phyloP scores from a whole-genome alignment of 2,888 invertebrate genomes.

The Calliopum simillimum region DNA sequence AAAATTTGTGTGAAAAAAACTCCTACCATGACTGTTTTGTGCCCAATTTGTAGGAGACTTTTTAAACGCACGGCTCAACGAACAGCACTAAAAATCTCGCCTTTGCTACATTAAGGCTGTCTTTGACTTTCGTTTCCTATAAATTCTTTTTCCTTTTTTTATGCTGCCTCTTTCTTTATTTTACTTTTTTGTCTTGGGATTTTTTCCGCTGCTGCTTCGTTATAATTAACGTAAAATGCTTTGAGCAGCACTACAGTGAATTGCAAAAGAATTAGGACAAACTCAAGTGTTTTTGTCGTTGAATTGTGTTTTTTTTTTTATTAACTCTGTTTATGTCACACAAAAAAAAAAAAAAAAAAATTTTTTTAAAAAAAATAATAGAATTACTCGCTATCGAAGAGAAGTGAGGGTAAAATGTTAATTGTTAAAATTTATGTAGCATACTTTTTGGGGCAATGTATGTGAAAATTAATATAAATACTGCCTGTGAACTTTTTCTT shows the following conservation, averaged over 20 bases:
- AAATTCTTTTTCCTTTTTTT: neutral
- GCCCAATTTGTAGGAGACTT: no score
- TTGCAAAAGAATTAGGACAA: slow-evolving; percentile 26
- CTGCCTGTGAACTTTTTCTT: neutral
- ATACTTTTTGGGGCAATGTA: slow-evolving; percentile 1
- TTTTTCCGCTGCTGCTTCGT: slow-evolving; percentile 5
- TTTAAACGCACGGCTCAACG: no score
- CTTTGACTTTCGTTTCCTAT: neutral
- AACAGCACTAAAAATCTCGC: no score
- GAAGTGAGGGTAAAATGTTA: neutral
- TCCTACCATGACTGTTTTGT: no score
- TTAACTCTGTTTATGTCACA: neutral
- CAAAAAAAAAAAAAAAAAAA: neutral
- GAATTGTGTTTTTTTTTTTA: neutral
- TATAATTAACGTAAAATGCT: slow-evolving; percentile 33
- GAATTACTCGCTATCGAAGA: neutral
- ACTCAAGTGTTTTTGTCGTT: slow-evolving; percentile 2
- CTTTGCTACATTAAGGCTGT: neutral
- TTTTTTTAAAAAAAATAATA: neutral
- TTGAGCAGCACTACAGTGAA: slow-evolving; percentile 24
- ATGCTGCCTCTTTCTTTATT: neutral
- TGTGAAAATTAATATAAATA: slow-evolving; percentile 10
- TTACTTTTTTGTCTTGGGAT: neutral
- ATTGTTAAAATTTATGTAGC: slow-evolving; percentile 15
- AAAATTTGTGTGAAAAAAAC: no score